These are phyloP conservation scores for Resseliella maxima DNA, from an alignment of 2,888 invertebrate species.

Conservation along the genomic window DNA sequence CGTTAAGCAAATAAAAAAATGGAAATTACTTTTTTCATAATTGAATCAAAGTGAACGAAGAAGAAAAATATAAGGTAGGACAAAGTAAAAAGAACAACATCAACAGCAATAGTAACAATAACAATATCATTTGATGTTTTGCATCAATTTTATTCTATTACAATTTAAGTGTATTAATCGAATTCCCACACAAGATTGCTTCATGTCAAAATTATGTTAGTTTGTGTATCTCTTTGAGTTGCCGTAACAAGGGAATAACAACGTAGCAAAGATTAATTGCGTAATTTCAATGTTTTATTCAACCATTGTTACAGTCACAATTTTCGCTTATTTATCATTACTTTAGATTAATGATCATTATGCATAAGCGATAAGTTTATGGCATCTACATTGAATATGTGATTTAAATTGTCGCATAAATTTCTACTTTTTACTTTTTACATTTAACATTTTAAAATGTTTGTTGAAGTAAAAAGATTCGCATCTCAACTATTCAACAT, in stretches of 20 bases:
- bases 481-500: background rate
- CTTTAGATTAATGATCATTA: background rate
- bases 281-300: slow-evolving; percentile 43
- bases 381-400: slow-evolving; percentile 11
- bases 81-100: background rate
- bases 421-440: background rate
- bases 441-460: background rate
- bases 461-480: background rate
- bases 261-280: slow-evolving; percentile 6
- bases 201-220: background rate
- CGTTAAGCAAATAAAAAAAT: background rate
- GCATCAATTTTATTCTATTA: slow-evolving; percentile 36
- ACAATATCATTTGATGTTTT: slow-evolving; percentile 34
- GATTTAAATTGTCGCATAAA: slow-evolving; percentile 12
- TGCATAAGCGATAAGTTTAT: slow-evolving; percentile 34
- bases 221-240: background rate
- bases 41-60: background rate
- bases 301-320: background rate
- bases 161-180: slow-evolving; percentile 17
- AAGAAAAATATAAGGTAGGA: background rate
- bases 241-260: background rate
- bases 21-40: background rate
- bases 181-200: slow-evolving; percentile 25
- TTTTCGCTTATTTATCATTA: background rate
- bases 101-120: background rate